Evolutionary conservation across 2,113 vertebrate genomes (phyloP).

Genomic region (Leucopsar rothschildi): DNA sequence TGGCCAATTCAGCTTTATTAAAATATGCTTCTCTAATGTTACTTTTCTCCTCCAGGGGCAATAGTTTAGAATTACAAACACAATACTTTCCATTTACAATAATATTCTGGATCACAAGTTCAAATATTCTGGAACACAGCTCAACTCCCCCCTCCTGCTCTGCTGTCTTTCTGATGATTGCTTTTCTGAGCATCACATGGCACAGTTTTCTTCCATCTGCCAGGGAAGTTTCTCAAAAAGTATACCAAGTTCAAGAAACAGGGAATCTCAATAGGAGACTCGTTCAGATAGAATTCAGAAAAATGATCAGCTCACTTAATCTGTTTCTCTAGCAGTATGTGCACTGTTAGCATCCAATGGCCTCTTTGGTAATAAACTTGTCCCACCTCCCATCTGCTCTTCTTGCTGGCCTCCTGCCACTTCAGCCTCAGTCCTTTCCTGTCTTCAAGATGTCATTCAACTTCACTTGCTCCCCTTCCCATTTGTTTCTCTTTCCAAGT

Average conservation of each 20-base stretch:
- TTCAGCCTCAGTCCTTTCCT: slow-evolving; percentile 51
- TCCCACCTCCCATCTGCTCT: slow-evolving; percentile 73
- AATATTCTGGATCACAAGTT: not conserved
- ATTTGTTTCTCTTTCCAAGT: slow-evolving; percentile 63
- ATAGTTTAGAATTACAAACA: not conserved
- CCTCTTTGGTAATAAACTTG: slow-evolving; percentile 61
- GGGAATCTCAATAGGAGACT: not conserved
- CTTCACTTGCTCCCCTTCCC: slow-evolving; percentile 37
- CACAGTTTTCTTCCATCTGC: slow-evolving; percentile 52
- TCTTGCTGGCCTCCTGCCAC: slow-evolving; percentile 66
- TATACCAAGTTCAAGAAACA: not conserved
- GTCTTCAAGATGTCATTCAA: slow-evolving; percentile 67
- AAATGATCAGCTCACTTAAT: slow-evolving; percentile 25
- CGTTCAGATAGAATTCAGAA: slow-evolving; percentile 29
- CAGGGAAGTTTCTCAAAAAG: slow-evolving; percentile 31
- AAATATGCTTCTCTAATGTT: not conserved
- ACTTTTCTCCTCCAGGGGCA: not conserved
- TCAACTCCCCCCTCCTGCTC: not conserved
- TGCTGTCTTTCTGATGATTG: not conserved
- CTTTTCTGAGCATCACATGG: not conserved
- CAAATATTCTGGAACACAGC: not conserved
- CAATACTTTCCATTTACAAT: not conserved
- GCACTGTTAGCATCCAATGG: slow-evolving; percentile 55
- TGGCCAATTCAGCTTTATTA: not conserved
- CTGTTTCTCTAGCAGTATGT: slow-evolving; percentile 58